phyloP scores from a whole-genome alignment of 2,888 invertebrate genomes.

The Agrochola lychnidis region DNA sequence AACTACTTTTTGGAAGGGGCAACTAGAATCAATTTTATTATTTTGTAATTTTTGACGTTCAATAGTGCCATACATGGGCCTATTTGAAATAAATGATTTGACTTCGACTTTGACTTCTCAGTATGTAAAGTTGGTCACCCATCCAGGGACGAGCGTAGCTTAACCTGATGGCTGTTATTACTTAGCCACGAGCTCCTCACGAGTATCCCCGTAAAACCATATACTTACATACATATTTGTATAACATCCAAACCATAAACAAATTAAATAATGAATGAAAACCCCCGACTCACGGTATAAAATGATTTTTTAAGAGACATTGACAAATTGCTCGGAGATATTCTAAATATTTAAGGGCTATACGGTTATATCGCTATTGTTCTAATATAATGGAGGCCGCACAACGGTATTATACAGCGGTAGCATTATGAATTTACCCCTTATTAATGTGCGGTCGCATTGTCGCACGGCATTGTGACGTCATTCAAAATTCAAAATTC shows the following conservation, averaged over 20 bases:
- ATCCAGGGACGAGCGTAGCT: no score
- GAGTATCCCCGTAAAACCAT: no score
- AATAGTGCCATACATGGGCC: no score
- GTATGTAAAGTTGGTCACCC: no score
- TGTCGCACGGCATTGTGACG: slow-evolving; percentile 45
- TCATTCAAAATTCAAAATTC: no score
- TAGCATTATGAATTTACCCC: slow-evolving; percentile 81
- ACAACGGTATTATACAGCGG: slow-evolving; percentile 67
- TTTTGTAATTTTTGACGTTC: no score
- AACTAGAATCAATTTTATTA: no score
- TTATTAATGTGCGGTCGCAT: slow-evolving; percentile 70
- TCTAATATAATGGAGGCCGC: slow-evolving; percentile 51
- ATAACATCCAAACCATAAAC: not conserved
- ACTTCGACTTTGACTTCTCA: no score
- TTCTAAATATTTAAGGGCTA: slow-evolving; percentile 59
- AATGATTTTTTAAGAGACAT: slow-evolving; percentile 62
- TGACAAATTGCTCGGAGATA: slow-evolving; percentile 63
- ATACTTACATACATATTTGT: not conserved
- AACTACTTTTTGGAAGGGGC: no score
- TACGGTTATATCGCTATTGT: slow-evolving; percentile 49
- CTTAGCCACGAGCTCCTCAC: no score
- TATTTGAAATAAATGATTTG: no score
- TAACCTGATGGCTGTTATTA: no score
- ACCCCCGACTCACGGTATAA: slow-evolving; percentile 41
- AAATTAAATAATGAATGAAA: slow-evolving; percentile 39